These are phyloP conservation scores for Ictalurus punctatus DNA, from an alignment of 2,113 vertebrate species.

Conservation along the genomic window DNA sequence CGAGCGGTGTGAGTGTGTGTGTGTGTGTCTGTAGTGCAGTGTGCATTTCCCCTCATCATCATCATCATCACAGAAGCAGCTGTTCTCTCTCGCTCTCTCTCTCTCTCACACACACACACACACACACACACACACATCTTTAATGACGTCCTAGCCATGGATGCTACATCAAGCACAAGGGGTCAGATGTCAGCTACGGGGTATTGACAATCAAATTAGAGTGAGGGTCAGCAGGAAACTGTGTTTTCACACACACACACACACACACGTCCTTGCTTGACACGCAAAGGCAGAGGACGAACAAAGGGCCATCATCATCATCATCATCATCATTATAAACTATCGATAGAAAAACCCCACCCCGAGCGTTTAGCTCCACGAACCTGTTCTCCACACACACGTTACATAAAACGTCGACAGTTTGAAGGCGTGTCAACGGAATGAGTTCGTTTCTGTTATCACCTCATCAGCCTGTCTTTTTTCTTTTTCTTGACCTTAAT, in stretches of 20 bases:
- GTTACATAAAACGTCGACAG: background rate
- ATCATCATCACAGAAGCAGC: background rate
- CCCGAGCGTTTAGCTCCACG: background rate
- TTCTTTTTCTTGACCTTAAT: background rate
- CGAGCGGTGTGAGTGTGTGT: background rate
- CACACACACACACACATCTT: slow-evolving; percentile 39
- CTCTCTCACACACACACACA: background rate
- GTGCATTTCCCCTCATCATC: background rate
- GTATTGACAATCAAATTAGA: slow-evolving; percentile 79
- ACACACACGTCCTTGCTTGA: slow-evolving; percentile 30
- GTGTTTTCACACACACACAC: slow-evolving; percentile 68
- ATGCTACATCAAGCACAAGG: slow-evolving; percentile 68
- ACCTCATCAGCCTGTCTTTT: background rate
- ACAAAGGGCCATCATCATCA: background rate
- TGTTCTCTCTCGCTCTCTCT: background rate
- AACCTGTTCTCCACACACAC: background rate
- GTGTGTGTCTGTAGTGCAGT: background rate
- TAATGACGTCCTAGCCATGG: slow-evolving; percentile 69
- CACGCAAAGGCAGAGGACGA: background rate
- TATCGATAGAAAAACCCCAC: background rate
- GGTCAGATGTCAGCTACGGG: slow-evolving; percentile 72
- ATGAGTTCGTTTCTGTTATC: background rate
- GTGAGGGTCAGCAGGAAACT: slow-evolving; percentile 77
- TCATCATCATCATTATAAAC: background rate
- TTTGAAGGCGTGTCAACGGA: background rate